phyloP scores from a whole-genome alignment of 2,888 invertebrate species.

The Girardia tigrina region DNA sequence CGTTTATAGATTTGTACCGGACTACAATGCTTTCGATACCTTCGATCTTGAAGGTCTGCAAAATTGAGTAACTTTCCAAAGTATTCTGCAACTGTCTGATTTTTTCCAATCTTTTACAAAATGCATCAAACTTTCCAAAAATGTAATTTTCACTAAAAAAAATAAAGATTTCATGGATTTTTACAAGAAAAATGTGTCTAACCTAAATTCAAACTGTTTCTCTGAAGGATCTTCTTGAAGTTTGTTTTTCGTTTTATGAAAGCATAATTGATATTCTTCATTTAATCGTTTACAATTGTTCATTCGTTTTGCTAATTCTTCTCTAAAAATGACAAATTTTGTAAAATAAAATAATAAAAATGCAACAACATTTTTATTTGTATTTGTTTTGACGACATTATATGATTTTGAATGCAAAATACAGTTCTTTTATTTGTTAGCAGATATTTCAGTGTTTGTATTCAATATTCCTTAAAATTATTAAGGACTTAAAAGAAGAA shows the following conservation, averaged over 20 bases:
- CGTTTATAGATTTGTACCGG: conserved; percentile 69
- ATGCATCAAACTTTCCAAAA: conserved; percentile 87
- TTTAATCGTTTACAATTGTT: conserved; percentile 74
- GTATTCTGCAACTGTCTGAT: conserved; percentile 76
- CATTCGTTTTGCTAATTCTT: conserved; percentile 60
- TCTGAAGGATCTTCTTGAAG: conserved; percentile 61
- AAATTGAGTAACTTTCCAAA: conserved; percentile 67
- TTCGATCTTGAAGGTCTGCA: conserved; percentile 58
- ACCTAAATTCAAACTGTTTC: conserved; percentile 66
- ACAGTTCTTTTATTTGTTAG: too few species aligned
- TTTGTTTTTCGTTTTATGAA: conserved; percentile 58
- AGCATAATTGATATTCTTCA: conserved; percentile 66
- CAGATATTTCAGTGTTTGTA: too few species aligned
- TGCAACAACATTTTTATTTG: too few species aligned
- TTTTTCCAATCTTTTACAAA: conserved; percentile 71
- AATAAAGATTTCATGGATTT: not conserved
- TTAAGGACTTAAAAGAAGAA: too few species aligned
- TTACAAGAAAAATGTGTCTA: not conserved
- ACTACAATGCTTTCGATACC: conserved; percentile 57
- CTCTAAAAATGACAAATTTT: conserved; percentile 39
- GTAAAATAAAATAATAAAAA: too few species aligned
- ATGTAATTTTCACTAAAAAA: conserved; percentile 73
- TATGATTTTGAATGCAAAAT: too few species aligned
- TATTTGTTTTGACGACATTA: too few species aligned
- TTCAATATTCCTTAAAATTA: too few species aligned